phyloP scores from a whole-genome alignment of 2,797 vertebrate species.

The Mallotus villosus region DNA sequence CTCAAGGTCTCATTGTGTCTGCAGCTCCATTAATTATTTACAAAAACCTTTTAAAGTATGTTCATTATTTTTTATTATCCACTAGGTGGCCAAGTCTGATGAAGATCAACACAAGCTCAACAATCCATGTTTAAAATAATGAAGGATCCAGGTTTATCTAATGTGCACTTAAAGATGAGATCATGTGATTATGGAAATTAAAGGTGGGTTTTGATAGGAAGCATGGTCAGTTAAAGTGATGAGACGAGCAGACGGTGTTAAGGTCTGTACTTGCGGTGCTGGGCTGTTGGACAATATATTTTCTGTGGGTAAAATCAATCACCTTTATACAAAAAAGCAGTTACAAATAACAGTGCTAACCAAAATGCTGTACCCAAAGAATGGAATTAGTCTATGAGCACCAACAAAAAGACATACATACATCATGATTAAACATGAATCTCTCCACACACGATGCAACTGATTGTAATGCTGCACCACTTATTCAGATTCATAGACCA shows the following conservation, averaged over 20 bases:
- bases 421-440: too few species aligned
- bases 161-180: neutral
- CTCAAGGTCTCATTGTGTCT: constrained; percentile 12
- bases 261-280: neutral
- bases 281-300: neutral
- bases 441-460: too few species aligned
- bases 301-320: neutral
- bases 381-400: too few species aligned
- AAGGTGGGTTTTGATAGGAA: neutral
- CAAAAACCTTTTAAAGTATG: neutral
- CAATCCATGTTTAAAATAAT: neutral
- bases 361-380: too few species aligned
- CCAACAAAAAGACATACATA: too few species aligned
- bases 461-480: too few species aligned
- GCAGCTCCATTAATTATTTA: neutral
- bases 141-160: neutral
- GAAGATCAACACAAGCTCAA: constrained; percentile 1
- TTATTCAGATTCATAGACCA: too few species aligned
- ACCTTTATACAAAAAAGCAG: too few species aligned
- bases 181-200: neutral
- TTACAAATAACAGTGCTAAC: too few species aligned
- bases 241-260: neutral
- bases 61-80: constrained; percentile 13
- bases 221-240: neutral
- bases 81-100: constrained; percentile 61